These are phyloP conservation scores for Eutrigla gurnardus DNA, from an alignment of 2,797 vertebrate genomes.

Conservation along the genomic window DNA sequence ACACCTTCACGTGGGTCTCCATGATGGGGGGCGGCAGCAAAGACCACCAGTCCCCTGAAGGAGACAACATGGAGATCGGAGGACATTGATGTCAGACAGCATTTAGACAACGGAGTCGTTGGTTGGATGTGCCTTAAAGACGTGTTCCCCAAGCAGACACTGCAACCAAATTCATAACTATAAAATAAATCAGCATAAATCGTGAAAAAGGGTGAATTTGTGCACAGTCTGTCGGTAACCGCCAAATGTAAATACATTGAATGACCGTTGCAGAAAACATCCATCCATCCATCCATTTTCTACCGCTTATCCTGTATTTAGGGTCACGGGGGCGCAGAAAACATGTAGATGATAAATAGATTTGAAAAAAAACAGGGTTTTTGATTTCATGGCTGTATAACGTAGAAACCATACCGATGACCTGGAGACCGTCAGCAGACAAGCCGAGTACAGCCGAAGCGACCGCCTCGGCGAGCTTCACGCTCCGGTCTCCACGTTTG, in stretches of 20 bases:
- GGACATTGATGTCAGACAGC: neutral
- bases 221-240: too few species aligned
- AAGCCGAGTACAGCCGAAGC: constrained; percentile 60
- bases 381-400: too few species aligned
- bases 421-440: constrained; percentile 41
- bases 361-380: neutral
- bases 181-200: too few species aligned
- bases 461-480: constrained; percentile 33
- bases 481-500: constrained; percentile 25
- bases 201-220: too few species aligned
- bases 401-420: constrained; percentile 64
- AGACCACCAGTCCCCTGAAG: constrained; percentile 63
- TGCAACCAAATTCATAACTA: too few species aligned
- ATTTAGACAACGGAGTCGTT: neutral
- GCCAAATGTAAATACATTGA: neutral
- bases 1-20: constrained; percentile 66
- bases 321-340: too few species aligned
- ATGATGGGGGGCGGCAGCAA: constrained; percentile 53
- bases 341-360: too few species aligned
- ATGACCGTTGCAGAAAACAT: too few species aligned
- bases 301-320: too few species aligned
- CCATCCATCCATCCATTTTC: too few species aligned
- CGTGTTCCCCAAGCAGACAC: neutral
- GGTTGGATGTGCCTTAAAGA: neutral
- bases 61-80: neutral